Percentiles rank a stretch among this genome's conserved stretches.
These are phyloP conservation scores for Conops quadrifasciatus DNA, from an alignment of 2,888 invertebrate species.

Conservation along the genomic window DNA sequence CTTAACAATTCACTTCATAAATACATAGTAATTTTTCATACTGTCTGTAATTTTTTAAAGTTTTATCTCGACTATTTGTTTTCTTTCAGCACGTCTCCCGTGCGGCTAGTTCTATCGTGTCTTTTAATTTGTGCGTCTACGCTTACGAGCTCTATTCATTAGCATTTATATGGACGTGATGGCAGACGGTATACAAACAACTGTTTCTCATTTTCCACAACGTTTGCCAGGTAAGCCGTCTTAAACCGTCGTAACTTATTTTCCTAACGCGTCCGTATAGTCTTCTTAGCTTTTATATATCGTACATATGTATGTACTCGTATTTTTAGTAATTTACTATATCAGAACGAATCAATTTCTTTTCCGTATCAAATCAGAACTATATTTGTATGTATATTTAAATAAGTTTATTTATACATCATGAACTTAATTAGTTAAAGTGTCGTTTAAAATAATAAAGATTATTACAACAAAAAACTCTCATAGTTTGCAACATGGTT, in stretches of 20 bases:
- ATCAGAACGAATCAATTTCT: neutral
- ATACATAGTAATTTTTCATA: too few relatives aligned
- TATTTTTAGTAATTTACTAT: neutral
- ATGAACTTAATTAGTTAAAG: too few relatives aligned
- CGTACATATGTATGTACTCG: neutral
- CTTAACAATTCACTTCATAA: too few relatives aligned
- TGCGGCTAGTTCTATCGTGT: slow-evolving; percentile 14
- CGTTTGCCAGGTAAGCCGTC: slow-evolving; percentile 33
- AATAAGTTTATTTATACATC: too few relatives aligned
- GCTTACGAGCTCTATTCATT: slow-evolving; percentile 19
- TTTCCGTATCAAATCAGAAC: neutral
- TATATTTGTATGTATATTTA: too few relatives aligned
- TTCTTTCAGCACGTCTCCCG: slow-evolving; percentile 14
- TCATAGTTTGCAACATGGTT: too few relatives aligned
- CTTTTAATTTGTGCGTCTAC: slow-evolving; percentile 13
- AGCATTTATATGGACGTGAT: slow-evolving; percentile 28
- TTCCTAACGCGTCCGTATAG: neutral
- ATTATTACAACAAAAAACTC: too few relatives aligned
- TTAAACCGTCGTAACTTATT: slow-evolving; percentile 11
- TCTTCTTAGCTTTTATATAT: slow-evolving; percentile 7
- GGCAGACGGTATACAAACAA: slow-evolving; percentile 24
- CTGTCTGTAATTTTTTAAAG: too few relatives aligned
- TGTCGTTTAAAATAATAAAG: too few relatives aligned
- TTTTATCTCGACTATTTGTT: neutral
- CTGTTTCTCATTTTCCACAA: slow-evolving; percentile 23